phyloP scores from a whole-genome alignment of 1,140 invertebrate species.

The Mycetomoellerius zeteki region DNA sequence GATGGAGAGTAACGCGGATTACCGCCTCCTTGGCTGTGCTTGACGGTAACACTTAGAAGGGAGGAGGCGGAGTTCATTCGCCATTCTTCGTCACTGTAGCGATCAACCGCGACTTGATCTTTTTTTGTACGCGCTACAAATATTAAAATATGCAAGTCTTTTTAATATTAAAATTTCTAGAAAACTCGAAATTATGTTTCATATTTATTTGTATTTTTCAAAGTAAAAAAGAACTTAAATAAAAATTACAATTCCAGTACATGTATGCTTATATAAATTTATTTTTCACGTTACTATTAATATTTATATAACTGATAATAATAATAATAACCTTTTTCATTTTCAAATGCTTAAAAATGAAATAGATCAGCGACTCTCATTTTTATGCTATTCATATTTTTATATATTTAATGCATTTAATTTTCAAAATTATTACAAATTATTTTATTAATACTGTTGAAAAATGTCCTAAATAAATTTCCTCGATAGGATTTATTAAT shows the following conservation, averaged over 20 bases:
- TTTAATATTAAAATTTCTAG: neutral
- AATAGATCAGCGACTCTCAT: no score
- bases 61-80: constrained; percentile 29
- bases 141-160: neutral
- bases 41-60: neutral
- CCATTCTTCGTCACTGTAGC: neutral
- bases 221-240: neutral
- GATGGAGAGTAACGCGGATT: neutral
- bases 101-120: neutral
- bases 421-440: constrained; percentile 9
- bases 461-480: neutral
- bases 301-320: neutral
- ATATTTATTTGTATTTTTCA: neutral
- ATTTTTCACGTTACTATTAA: neutral
- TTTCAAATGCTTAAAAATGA: neutral
- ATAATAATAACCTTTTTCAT: neutral
- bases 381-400: neutral
- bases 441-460: neutral
- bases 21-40: constrained; percentile 5
- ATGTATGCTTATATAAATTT: neutral
- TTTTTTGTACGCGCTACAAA: no score
- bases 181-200: neutral
- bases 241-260: neutral
- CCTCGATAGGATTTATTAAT: neutral
- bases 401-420: neutral